Evolutionary conservation across 1,140 invertebrate species (phyloP).

Genomic region (Rhyzopertha dominica): DNA sequence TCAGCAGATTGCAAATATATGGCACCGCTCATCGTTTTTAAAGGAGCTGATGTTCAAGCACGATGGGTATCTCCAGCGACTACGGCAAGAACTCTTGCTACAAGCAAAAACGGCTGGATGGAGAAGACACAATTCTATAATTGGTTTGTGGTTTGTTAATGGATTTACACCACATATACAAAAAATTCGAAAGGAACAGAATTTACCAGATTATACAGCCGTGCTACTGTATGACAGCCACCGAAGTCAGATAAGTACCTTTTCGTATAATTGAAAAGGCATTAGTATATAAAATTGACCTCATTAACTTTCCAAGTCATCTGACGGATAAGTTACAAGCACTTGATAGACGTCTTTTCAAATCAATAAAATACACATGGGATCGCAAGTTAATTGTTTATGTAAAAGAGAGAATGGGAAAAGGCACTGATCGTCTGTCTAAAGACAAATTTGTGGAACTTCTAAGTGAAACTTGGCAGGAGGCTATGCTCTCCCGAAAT

Average conservation of each 20-base stretch:
- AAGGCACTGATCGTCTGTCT: conserved; percentile 15
- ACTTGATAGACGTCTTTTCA: conserved; percentile 34
- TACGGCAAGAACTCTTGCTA: conserved; percentile 32
- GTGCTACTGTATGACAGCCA: conserved; percentile 32
- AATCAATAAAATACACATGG: conserved; percentile 35
- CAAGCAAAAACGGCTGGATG: conserved; percentile 40
- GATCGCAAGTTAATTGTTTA: conserved; percentile 25
- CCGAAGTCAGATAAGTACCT: conserved; percentile 29
- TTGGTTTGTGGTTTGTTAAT: conserved; percentile 28
- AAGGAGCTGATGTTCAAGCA: conserved; percentile 34
- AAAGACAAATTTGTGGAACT: conserved; percentile 29
- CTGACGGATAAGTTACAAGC: conserved; percentile 24
- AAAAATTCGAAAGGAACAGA: conserved; percentile 4
- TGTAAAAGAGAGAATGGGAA: conserved; percentile 26
- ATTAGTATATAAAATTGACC: conserved; percentile 28
- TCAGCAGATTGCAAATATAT: conserved; percentile 31
- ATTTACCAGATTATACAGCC: conserved; percentile 15
- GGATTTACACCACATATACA: conserved; percentile 21
- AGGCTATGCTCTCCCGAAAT: conserved; percentile 6
- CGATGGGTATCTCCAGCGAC: conserved; percentile 31
- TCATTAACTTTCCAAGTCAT: conserved; percentile 36
- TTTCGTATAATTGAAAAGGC: conserved; percentile 26
- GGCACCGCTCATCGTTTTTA: conserved; percentile 37
- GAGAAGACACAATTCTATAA: conserved; percentile 32
- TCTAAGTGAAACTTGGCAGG: conserved; percentile 17